Conservation (phyloP, 2,797 vertebrate genomes). For the Vireo griseus region DNA sequence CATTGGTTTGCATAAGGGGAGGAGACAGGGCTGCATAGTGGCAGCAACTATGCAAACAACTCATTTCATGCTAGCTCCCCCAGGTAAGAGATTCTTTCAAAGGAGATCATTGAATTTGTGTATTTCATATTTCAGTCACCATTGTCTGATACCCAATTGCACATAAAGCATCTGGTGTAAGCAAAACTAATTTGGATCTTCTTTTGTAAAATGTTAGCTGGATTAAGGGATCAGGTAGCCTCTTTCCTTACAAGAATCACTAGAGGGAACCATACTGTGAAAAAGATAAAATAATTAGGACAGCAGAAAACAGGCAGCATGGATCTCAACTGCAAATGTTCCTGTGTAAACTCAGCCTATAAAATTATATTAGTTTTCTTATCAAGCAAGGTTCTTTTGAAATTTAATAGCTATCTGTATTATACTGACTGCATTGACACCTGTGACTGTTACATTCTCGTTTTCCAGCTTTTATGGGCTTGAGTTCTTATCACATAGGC, state of each 20-base stretch:
- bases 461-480: slow-evolving; percentile 2
- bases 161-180: slow-evolving; percentile 79
- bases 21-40: not conserved
- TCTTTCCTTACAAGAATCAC: slow-evolving; percentile 78
- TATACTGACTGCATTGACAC: slow-evolving; percentile 11
- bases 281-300: slow-evolving; percentile 75
- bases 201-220: slow-evolving; percentile 77
- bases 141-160: slow-evolving; percentile 69
- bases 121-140: slow-evolving; percentile 65
- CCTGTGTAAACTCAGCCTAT: slow-evolving; percentile 37
- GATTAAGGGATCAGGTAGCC: slow-evolving; percentile 80
- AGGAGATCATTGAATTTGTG: slow-evolving; percentile 55
- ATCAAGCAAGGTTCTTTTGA: slow-evolving; percentile 11
- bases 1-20: slow-evolving; percentile 24
- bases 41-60: slow-evolving; percentile 20
- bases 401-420: slow-evolving; percentile 20
- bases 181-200: slow-evolving; percentile 79
- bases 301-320: slow-evolving; percentile 35
- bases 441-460: slow-evolving; percentile 18
- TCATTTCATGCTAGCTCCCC: slow-evolving; percentile 14
- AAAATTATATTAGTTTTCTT: slow-evolving; percentile 41
- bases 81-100: slow-evolving; percentile 49
- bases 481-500: not conserved
- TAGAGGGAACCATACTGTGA: slow-evolving; percentile 71
- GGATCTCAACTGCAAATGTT: slow-evolving; percentile 54